Evolutionary conservation across 2,113 vertebrate species (phyloP).

Genomic region (Ellobius talpinus): DNA sequence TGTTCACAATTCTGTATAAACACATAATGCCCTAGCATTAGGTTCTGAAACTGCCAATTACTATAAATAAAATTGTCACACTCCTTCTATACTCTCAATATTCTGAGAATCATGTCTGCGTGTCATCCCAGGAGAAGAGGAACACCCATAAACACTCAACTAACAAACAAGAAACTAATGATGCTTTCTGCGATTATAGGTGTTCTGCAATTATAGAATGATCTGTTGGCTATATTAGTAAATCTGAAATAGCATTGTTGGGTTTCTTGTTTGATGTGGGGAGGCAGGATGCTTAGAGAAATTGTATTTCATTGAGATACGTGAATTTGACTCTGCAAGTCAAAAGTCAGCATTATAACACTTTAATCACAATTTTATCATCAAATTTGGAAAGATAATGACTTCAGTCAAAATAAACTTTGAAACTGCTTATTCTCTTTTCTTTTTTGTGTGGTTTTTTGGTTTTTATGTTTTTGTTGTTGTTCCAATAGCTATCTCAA

Average conservation of each 20-base stretch:
- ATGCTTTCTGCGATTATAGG: neutral
- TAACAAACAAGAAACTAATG: neutral
- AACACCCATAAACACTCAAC: neutral
- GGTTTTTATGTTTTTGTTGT: neutral
- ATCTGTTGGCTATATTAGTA: neutral
- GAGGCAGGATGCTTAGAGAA: neutral
- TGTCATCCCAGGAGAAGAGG: neutral
- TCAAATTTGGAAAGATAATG: neutral
- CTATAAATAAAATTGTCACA: neutral
- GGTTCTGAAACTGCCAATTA: neutral
- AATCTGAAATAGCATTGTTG: neutral
- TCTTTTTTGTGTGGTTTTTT: neutral
- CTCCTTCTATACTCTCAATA: neutral
- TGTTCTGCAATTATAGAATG: neutral
- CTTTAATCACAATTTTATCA: constrained; percentile 60
- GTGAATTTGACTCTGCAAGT: constrained; percentile 36
- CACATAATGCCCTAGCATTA: neutral
- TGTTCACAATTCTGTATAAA: neutral
- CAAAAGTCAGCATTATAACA: constrained; percentile 46
- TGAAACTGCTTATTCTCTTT: neutral
- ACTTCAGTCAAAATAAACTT: constrained; percentile 50
- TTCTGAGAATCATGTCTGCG: neutral
- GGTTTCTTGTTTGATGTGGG: neutral
- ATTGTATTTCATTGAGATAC: neutral
- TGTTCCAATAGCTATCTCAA: neutral